phyloP scores from a whole-genome alignment of 2,113 vertebrate species.

The Syrmaticus mikado region DNA sequence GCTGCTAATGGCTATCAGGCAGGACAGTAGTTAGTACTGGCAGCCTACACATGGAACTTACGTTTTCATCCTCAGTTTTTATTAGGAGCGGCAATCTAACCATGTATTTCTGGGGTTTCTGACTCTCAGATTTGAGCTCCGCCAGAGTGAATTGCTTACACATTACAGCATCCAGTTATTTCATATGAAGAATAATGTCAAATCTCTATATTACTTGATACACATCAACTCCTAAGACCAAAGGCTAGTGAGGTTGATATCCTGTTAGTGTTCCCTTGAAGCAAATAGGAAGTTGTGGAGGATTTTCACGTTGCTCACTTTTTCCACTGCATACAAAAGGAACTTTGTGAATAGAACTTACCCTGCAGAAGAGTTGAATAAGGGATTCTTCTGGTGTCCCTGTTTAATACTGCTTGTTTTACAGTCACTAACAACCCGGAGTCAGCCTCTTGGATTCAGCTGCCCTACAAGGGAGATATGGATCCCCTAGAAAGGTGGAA shows the following conservation, averaged over 20 bases:
- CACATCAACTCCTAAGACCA: background rate
- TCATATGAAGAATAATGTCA: background rate
- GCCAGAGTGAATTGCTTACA: background rate
- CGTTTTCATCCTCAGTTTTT: background rate
- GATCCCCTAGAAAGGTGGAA: background rate
- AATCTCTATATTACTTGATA: background rate
- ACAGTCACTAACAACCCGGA: too few species aligned
- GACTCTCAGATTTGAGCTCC: background rate
- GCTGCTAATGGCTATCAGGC: background rate
- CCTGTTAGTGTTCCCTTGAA: background rate
- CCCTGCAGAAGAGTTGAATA: background rate
- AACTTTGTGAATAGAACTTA: background rate
- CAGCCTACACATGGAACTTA: background rate
- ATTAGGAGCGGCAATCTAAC: background rate
- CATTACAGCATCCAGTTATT: background rate
- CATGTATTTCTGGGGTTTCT: background rate
- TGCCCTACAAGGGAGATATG: background rate
- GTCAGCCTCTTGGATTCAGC: background rate
- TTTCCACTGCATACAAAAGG: background rate
- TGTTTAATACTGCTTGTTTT: too few species aligned
- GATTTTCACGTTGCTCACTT: background rate
- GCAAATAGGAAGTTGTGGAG: background rate
- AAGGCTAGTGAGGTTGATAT: background rate
- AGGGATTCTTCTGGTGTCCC: background rate
- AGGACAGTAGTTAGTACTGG: background rate